phyloP scores from a whole-genome alignment of 2,888 invertebrate species.

The Phaonia tiefii region DNA sequence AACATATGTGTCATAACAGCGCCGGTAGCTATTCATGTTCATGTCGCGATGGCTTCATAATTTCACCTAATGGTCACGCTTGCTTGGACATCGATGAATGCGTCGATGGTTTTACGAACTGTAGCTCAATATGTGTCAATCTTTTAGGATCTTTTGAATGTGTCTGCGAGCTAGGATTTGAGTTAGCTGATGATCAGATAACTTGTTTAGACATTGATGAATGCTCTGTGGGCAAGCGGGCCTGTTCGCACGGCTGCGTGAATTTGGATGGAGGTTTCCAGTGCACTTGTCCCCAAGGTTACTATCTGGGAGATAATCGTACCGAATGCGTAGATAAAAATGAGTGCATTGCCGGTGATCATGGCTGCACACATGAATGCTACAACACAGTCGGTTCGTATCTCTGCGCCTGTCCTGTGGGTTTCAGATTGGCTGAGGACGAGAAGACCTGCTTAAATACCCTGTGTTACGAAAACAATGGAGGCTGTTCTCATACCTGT shows the following conservation, averaged over 20 bases:
- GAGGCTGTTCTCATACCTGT: conserved; percentile 81
- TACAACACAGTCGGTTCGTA: conserved; percentile 81
- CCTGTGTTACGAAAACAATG: conserved; percentile 77
- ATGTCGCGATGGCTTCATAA: conserved; percentile 80
- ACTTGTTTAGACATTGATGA: conserved; percentile 81
- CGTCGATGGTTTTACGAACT: conserved; percentile 81
- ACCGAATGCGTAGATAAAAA: conserved; percentile 76
- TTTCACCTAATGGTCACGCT: conserved; percentile 75
- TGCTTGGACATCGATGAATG: conserved; percentile 84
- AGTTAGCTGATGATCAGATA: conserved; percentile 75
- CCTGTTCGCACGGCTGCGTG: conserved; percentile 82
- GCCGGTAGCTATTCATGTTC: conserved; percentile 81
- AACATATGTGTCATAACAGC: conserved; percentile 82
- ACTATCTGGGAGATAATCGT: conserved; percentile 76
- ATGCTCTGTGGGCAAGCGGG: conserved; percentile 77
- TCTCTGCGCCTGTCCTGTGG: conserved; percentile 82
- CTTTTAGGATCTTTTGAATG: conserved; percentile 81
- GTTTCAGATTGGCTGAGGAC: conserved; percentile 75
- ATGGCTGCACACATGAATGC: conserved; percentile 77
- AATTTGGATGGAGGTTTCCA: conserved; percentile 82
- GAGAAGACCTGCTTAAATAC: conserved; percentile 77
- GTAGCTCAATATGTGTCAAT: conserved; percentile 83
- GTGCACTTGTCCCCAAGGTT: conserved; percentile 83
- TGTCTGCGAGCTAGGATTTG: conserved; percentile 81
- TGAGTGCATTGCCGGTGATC: conserved; percentile 73